Conservation (phyloP, 2,888 invertebrate species). For the Drosophila setosimentum region DNA sequence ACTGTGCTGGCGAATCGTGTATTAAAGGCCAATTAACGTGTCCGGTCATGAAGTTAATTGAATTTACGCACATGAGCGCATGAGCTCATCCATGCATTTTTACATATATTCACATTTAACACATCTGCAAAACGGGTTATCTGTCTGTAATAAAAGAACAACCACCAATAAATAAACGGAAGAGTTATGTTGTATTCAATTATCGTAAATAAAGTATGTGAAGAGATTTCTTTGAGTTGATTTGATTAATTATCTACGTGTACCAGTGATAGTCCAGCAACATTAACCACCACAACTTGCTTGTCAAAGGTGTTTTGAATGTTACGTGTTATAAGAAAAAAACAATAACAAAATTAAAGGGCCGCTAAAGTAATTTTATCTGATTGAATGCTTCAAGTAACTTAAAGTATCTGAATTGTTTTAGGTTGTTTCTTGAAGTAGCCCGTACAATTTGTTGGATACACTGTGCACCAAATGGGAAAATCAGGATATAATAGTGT, state of each 20-base stretch:
- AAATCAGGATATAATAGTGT: not conserved
- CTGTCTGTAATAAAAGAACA: not conserved
- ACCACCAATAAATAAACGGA: conserved; percentile 2
- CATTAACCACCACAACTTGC: not conserved
- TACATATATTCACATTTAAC: conserved; percentile 25
- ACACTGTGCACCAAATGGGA: not conserved
- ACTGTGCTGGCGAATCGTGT: conserved; percentile 8
- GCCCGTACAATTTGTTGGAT: conserved; percentile 5
- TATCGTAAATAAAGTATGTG: conserved; percentile 2
- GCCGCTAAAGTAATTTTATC: not conserved
- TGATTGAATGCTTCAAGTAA: conserved; percentile 1
- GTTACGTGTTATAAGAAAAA: not conserved
- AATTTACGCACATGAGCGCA: conserved; percentile 61
- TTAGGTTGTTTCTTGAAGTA: conserved; percentile 1
- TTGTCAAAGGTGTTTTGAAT: not conserved
- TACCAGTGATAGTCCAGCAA: not conserved
- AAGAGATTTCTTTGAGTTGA: not conserved
- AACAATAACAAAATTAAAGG: not conserved
- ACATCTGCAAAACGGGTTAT: conserved; percentile 20
- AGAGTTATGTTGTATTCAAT: conserved; percentile 30
- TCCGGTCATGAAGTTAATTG: conserved; percentile 61
- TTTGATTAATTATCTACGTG: not conserved
- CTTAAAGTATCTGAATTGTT: conserved; percentile 27
- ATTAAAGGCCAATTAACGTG: conserved; percentile 70
- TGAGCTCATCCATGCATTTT: conserved; percentile 38